Evolutionary conservation across 2,113 vertebrate species (phyloP), one percentile per base, ranked within the genome.

Genomic region (Nibea albiflora): DNA sequence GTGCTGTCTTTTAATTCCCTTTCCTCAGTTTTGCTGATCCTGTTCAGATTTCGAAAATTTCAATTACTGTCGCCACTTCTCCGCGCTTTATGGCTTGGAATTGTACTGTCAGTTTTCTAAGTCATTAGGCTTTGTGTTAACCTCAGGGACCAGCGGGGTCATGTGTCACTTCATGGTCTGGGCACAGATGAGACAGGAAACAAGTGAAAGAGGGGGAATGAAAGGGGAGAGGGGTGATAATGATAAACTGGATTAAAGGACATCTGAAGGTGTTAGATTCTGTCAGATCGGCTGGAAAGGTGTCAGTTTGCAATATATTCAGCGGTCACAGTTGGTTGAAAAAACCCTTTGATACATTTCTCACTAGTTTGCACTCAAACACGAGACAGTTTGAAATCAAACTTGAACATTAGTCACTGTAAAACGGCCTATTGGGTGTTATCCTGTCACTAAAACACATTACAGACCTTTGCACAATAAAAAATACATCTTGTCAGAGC

Each of bases 181-280:
- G 60, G 58, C 56, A 39, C 77, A 26, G 73, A 80, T 70, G 80
- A 78, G 68, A 64, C 6, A 80, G 19, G 53, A 24, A 85, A 85
- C 80, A 49, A 84, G 81, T 70, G 73, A 54, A 50, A 39, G 24
- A 73, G 35, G 28, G 19, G 12, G 62, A n/a, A 62, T 68, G 44
- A 35, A 28, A 72, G 42, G 42, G 56, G 68, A 50, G 70, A 56
- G 53, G 35, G 35, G 78, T 46, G 72, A 80, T 81, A 65, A 84
- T 83, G 4, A 54, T 84, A 72, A 82, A 85, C 52, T 63, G 76
- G 4, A 46, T 89, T 87, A 90, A 81, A 83, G 73, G 58, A 8
- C 3, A 92, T 90, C 86, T 91, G 88, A 81, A 94, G 90, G 76
- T 62, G 78, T 80, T 77, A 73, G 86, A 86, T 81, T 87, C 52